These are phyloP conservation scores for Globia sparganii DNA, from an alignment of 2,888 invertebrate species.

Conservation along the genomic window DNA sequence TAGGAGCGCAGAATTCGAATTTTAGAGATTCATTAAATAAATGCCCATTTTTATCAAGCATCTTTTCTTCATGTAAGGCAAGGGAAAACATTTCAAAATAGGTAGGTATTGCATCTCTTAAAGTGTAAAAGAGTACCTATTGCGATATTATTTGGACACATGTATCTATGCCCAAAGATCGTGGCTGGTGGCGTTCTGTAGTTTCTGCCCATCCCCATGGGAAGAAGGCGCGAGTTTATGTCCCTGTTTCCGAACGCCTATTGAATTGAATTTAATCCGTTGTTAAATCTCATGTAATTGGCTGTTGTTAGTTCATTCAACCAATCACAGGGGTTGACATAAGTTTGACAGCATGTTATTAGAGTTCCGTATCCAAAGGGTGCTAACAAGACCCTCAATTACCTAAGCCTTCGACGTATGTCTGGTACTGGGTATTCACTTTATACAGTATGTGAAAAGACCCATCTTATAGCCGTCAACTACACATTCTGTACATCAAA, in stretches of 20 bases:
- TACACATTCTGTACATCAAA: no score
- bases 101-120: not conserved
- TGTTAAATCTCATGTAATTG: not conserved
- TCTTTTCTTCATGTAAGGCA: not conserved
- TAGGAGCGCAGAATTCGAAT: not conserved
- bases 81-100: not conserved
- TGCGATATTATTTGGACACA: not conserved
- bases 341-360: conserved; percentile 25
- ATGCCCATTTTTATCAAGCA: not conserved
- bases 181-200: not conserved
- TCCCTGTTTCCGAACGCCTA: not conserved
- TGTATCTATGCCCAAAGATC: not conserved
- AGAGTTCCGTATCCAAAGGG: conserved; percentile 10
- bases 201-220: not conserved
- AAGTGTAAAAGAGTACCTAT: not conserved
- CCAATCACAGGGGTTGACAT: conserved; percentile 31
- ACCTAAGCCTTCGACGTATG: not conserved
- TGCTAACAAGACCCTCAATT: conserved; percentile 11
- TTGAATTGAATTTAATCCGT: not conserved
- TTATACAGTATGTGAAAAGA: no score
- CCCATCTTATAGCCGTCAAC: no score
- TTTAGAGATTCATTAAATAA: not conserved
- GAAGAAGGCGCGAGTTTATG: not conserved
- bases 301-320: not conserved
- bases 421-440: not conserved